Base-by-base conservation (phyloP, 1,140 invertebrate genomes). In the Aphelenchoides fujianensis region DNA sequence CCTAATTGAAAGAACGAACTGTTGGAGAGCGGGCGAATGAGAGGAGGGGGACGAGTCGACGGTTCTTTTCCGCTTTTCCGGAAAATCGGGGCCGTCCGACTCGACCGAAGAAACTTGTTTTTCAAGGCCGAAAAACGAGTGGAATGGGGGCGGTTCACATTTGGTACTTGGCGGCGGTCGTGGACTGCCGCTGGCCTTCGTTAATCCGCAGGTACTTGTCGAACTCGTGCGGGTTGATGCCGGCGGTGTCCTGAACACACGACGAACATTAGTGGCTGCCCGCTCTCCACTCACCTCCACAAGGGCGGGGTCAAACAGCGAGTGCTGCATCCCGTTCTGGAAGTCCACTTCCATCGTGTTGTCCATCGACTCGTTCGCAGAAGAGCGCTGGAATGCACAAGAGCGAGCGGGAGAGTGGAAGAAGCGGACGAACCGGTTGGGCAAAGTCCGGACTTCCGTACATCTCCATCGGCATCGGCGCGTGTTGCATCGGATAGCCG, bases 341-440 rank as follows among this genome's bases (percentile, higher is more conserved):
- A 36, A 70, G 34, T 70, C 69, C 9, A 70, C 37, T 68, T 70
- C 69, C 69, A 70, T 69, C n/a, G 53, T 19, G 41, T 69, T n/a
- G 16, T 66, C 63, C 36, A 66, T n/a, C n/a, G 16, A 66, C 37
- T 66, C 32, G 31, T 66, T 66, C 2, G 59, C 31, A 2, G 59
- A 61, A 2, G 59, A 30, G n/a, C 59, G n/a, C 59, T 61, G 30
- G 36, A 61, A 61, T 48, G 23, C 23, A 48, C 12, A 48, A 16
- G 41, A 12, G 41, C 41, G 41, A 16, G 23, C 41, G 23, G 23
- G 12, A 23, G 12, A 12, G 41, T 23, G 23, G 12, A 23, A 48
- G 23, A 12, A 23, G 23, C 23, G 12, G 23, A 48, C 41, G 12
- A 48, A 48, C 41, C 23, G 41, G 12, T 48, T 48, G 41, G 23